These are phyloP conservation scores for Rhea pennata DNA, from an alignment of 2,113 vertebrate genomes.

Conservation along the genomic window DNA sequence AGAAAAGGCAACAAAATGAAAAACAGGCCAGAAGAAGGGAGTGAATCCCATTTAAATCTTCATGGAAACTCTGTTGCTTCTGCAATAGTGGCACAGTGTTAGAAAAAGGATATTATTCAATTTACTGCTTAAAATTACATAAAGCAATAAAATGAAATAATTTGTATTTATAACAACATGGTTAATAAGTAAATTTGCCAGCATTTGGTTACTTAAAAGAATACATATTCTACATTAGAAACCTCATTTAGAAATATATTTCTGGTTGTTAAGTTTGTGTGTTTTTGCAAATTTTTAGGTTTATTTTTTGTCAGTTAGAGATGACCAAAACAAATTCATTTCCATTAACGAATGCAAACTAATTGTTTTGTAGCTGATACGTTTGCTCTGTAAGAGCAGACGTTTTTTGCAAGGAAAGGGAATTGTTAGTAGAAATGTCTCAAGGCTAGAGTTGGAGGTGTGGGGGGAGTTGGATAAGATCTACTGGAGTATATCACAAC, in stretches of 20 bases:
- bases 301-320: background rate
- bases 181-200: background rate
- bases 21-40: slow-evolving; percentile 62
- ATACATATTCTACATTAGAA: background rate
- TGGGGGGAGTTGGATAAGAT: background rate
- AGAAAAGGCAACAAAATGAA: slow-evolving; percentile 61
- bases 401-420: background rate
- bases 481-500: background rate
- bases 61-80: background rate
- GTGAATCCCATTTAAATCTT: slow-evolving; percentile 32
- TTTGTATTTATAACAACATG: background rate
- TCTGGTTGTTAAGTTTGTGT: background rate
- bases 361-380: background rate
- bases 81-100: background rate
- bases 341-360: background rate
- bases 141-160: background rate
- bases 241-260: background rate
- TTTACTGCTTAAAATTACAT: slow-evolving; percentile 21
- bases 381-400: background rate
- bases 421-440: background rate
- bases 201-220: background rate
- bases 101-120: background rate
- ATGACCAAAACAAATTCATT: background rate
- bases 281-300: background rate
- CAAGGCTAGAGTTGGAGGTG: background rate